These are phyloP conservation scores for Philantomba maxwellii DNA, from an alignment of 2,113 vertebrate species.

Conservation along the genomic window DNA sequence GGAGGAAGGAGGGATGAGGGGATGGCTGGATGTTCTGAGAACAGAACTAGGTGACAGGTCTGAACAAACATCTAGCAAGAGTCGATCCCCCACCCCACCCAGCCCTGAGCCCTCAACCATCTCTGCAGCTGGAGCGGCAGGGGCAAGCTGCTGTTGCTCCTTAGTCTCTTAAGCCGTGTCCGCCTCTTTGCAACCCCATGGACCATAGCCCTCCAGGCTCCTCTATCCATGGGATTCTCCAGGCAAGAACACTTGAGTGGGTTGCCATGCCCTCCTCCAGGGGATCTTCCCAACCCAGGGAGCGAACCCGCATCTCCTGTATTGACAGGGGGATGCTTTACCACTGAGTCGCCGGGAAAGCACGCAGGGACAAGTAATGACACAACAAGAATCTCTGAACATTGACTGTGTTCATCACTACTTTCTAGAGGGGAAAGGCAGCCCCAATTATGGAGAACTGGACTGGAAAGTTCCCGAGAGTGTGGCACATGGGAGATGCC, in stretches of 20 bases:
- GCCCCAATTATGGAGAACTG: neutral
- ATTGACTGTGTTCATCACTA: too few relatives aligned
- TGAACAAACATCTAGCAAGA: neutral
- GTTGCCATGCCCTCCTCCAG: neutral
- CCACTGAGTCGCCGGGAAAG: neutral
- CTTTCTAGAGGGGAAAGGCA: neutral
- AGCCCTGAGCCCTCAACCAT: neutral
- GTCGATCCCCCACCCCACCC: rapidly evolving
- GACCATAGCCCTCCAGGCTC: neutral
- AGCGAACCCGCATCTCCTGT: neutral
- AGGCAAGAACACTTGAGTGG: neutral
- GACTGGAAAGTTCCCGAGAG: neutral
- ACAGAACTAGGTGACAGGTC: neutral
- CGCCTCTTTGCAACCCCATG: neutral
- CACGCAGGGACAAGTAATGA: too few relatives aligned
- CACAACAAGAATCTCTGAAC: neutral
- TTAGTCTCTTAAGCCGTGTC: neutral
- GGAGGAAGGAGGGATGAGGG: neutral
- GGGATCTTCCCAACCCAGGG: neutral
- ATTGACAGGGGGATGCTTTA: neutral
- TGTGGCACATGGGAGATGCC: rapidly evolving
- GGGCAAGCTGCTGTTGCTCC: neutral
- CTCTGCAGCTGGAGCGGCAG: neutral
- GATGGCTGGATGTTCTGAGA: neutral
- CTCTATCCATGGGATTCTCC: neutral